Percentiles rank a stretch among this genome's conserved stretches.
These are phyloP conservation scores for Rhorus exstirpatorius DNA, from an alignment of 2,888 invertebrate genomes.

Conservation along the genomic window DNA sequence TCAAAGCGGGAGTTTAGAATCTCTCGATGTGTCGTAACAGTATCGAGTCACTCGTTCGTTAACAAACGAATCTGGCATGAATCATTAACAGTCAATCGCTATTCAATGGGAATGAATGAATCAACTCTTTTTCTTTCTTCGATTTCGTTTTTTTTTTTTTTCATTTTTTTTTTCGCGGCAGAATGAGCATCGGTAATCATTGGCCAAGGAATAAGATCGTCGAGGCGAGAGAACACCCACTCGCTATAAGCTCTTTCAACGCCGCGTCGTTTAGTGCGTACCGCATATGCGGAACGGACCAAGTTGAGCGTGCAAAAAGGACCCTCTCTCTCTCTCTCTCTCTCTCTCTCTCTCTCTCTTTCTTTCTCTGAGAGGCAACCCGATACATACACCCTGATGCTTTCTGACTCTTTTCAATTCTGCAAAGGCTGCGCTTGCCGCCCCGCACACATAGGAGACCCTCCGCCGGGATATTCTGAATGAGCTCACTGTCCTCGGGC, in stretches of 20 bases:
- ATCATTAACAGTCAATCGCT: slow-evolving; percentile 44
- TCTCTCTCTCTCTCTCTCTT: neutral
- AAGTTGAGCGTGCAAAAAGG: slow-evolving; percentile 71
- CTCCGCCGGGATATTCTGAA: slow-evolving; percentile 78
- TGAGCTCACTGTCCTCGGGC: slow-evolving; percentile 82
- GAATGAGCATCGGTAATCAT: slow-evolving; percentile 61
- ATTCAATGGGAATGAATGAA: slow-evolving; percentile 54
- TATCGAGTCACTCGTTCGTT: slow-evolving; percentile 49
- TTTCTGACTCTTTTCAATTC: slow-evolving; percentile 41
- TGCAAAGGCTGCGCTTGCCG: slow-evolving; percentile 61
- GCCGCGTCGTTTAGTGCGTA: slow-evolving; percentile 36
- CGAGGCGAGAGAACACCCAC: slow-evolving; percentile 68
- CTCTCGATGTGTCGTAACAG: slow-evolving; percentile 26
- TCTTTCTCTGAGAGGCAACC: slow-evolving; percentile 21
- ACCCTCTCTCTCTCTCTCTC: slow-evolving; percentile 27
- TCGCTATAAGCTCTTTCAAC: slow-evolving; percentile 60
- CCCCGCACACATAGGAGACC: slow-evolving; percentile 62
- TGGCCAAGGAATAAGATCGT: slow-evolving; percentile 51
- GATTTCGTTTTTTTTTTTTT: neutral
- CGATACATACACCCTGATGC: slow-evolving; percentile 30
- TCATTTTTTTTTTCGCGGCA: slow-evolving; percentile 41
- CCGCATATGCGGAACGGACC: slow-evolving; percentile 64
- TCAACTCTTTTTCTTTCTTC: slow-evolving; percentile 54
- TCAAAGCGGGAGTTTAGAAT: too few species aligned
- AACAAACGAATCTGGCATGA: slow-evolving; percentile 41